phyloP scores from a whole-genome alignment of 2,113 vertebrate genomes.

The Connochaetes taurinus region DNA sequence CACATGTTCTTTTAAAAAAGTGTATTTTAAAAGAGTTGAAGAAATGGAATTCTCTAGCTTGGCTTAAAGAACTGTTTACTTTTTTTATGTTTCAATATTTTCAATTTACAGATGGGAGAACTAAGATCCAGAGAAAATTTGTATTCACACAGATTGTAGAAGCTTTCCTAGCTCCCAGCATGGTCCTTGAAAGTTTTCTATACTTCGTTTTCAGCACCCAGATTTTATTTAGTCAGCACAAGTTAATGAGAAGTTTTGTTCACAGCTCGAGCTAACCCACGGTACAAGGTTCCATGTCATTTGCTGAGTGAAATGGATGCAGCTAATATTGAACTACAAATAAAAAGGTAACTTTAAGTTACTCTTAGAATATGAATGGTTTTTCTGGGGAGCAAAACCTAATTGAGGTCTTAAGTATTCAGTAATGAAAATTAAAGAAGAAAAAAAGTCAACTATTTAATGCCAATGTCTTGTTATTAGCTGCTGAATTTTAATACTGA shows the following conservation, averaged over 20 bases:
- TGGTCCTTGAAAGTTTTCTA: background rate
- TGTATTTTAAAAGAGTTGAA: background rate
- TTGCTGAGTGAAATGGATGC: constrained; percentile 88
- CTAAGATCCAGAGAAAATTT: background rate
- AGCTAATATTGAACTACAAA: constrained; percentile 85
- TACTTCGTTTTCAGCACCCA: background rate
- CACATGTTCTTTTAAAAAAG: background rate
- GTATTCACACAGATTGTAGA: background rate
- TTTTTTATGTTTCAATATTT: background rate
- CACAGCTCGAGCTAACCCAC: constrained; percentile 87
- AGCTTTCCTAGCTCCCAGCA: background rate
- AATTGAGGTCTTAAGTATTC: background rate
- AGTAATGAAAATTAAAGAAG: background rate
- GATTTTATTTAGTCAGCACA: background rate
- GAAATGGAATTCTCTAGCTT: background rate
- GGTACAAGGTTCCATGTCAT: constrained; percentile 87
- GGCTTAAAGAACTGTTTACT: background rate
- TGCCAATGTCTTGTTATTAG: background rate
- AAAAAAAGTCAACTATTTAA: background rate
- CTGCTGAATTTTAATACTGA: background rate
- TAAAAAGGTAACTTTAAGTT: constrained; percentile 81
- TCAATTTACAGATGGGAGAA: background rate
- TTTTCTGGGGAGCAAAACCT: background rate
- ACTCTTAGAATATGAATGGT: background rate
- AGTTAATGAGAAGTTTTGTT: constrained; percentile 58